These are phyloP conservation scores for Stichopus chloronotus DNA, from an alignment of 35 echinoderm and acorn worm genomes.

Conservation along the genomic window DNA sequence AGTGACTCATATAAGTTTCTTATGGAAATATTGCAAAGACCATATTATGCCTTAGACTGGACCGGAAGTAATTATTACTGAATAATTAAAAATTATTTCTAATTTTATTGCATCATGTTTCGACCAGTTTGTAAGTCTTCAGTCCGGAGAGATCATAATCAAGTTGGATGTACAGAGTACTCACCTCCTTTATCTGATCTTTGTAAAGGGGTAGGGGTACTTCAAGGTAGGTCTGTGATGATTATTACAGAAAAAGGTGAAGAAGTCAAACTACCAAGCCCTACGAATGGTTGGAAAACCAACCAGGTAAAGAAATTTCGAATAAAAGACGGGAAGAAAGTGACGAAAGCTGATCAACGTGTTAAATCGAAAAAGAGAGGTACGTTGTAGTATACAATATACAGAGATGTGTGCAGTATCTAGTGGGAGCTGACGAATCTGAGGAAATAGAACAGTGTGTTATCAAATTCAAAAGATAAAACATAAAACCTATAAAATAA, in stretches of 20 bases:
- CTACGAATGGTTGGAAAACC: neutral
- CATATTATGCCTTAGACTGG: no score
- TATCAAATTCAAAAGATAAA: no score
- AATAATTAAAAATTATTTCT: no score
- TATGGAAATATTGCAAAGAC: no score
- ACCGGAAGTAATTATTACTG: no score
- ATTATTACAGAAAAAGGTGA: neutral
- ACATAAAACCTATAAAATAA: no score
- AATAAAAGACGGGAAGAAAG: neutral
- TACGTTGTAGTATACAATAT: neutral
- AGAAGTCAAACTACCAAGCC: neutral
- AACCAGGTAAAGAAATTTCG: neutral
- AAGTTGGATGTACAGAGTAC: neutral
- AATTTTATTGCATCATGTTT: neutral
- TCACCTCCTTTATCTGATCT: constrained; percentile 2
- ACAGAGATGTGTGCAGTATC: no score
- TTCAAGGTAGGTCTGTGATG: constrained; percentile 3
- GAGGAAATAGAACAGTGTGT: no score
- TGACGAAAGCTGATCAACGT: neutral
- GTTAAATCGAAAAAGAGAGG: neutral
- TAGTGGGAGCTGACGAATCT: no score
- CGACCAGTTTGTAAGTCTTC: constrained; percentile 7
- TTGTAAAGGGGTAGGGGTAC: neutral
- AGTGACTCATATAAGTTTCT: no score
- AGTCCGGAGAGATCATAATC: neutral